Percentiles rank a stretch among this genome's conserved stretches.
Conservation (phyloP, 2,888 invertebrate genomes). For the Sinhomidia bicolor region DNA sequence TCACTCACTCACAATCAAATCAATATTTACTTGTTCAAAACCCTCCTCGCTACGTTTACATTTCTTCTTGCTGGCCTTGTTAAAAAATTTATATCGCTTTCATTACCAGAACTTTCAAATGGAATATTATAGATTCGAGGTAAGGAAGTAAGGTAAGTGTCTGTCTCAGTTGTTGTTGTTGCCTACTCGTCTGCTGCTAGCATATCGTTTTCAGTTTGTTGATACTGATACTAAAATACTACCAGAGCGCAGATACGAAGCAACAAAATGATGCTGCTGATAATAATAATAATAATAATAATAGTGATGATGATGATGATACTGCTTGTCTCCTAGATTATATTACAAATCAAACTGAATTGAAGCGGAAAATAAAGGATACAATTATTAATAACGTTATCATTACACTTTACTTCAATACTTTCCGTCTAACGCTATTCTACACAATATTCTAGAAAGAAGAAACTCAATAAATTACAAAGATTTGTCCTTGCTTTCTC, state of each 20-base stretch:
- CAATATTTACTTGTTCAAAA: constrained; percentile 25
- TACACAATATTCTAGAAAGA: neutral
- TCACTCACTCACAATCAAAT: constrained; percentile 15
- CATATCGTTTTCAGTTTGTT: neutral
- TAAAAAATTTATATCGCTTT: neutral
- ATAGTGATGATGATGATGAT: constrained; percentile 1
- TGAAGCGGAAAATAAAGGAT: constrained; percentile 33
- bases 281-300: neutral
- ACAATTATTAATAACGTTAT: constrained; percentile 28
- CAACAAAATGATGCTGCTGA: neutral
- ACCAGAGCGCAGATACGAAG: neutral
- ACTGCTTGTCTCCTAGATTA: neutral
- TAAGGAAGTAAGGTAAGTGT: neutral
- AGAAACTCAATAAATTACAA: neutral
- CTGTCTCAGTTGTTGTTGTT: neutral
- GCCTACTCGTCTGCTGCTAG: neutral
- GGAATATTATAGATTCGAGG: too few relatives aligned
- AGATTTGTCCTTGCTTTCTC: neutral
- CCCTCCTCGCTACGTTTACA: neutral
- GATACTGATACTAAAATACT: too few relatives aligned
- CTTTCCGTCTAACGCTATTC: neutral
- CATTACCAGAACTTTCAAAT: neutral
- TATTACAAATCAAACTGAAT: constrained; percentile 31
- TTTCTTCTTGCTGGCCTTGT: neutral
- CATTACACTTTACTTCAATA: neutral